A percentile compares a stretch with the other conserved stretches of the same genome.
phyloP scores from a whole-genome alignment of 2,797 vertebrate species.

The Sebastes melanostomus region DNA sequence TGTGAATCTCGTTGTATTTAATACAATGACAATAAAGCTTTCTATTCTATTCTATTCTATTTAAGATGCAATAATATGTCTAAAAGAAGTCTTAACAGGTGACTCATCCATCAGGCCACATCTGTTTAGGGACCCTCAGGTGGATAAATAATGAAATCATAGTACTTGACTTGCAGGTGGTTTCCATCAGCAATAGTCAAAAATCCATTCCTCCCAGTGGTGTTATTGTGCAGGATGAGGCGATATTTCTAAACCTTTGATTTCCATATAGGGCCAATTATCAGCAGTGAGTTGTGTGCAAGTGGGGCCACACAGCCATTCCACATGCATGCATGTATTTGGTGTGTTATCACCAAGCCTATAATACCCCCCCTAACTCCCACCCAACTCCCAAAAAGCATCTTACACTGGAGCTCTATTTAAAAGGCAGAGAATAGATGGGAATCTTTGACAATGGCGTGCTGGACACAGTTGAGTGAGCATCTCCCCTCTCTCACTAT shows the following conservation, averaged over 20 bases:
- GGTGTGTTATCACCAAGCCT: constrained; percentile 64
- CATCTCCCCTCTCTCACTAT: constrained; percentile 84
- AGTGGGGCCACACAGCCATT: constrained; percentile 57
- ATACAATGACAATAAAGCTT: too few species aligned
- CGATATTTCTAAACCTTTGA: constrained; percentile 41
- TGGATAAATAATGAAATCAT: background rate
- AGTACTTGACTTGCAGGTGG: constrained; percentile 33
- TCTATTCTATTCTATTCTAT: too few species aligned
- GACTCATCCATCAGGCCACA: constrained; percentile 14
- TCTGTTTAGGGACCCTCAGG: background rate
- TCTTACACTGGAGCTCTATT: constrained; percentile 85
- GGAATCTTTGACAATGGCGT: constrained; percentile 85
- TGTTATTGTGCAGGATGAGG: constrained; percentile 1
- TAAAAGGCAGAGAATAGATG: constrained; percentile 87
- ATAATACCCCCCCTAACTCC: constrained; percentile 30
- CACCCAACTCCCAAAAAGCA: constrained; percentile 48
- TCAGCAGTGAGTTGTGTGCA: constrained; percentile 37
- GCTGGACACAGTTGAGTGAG: constrained; percentile 89
- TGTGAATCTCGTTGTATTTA: too few species aligned
- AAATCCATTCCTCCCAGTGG: background rate
- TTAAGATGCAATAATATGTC: background rate
- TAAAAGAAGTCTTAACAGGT: constrained; percentile 31
- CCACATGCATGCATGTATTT: constrained; percentile 72
- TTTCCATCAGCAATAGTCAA: constrained; percentile 10
- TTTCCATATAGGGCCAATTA: constrained; percentile 76